Percentiles rank a stretch among this genome's conserved stretches.
phyloP scores from a whole-genome alignment of 2,797 vertebrate genomes.

The Falco cherrug region DNA sequence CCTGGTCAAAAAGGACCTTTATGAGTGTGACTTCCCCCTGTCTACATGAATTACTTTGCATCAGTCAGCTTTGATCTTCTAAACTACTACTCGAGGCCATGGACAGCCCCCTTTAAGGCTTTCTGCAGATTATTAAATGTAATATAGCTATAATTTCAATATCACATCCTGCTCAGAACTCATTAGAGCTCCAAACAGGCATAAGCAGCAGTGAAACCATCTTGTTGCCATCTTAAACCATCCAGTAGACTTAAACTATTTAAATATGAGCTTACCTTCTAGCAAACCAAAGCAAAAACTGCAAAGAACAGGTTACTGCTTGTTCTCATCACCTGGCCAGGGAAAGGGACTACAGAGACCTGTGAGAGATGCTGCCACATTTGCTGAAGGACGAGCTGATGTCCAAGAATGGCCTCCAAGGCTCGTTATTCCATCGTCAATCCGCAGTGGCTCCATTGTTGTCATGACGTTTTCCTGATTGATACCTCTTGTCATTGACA shows the following conservation, averaged over 20 bases:
- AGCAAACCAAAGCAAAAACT: conserved; percentile 32
- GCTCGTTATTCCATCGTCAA: neutral
- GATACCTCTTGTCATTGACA: conserved; percentile 28
- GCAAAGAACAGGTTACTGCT: neutral
- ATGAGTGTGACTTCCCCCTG: neutral
- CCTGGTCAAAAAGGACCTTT: conserved; percentile 19
- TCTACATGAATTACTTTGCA: conserved; percentile 43
- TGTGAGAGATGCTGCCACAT: neutral
- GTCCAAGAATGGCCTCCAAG: neutral
- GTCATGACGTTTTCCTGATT: conserved; percentile 1
- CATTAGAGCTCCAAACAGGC: conserved; percentile 20
- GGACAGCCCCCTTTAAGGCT: conserved; percentile 15
- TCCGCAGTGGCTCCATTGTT: neutral
- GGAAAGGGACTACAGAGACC: neutral
- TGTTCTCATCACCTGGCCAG: neutral
- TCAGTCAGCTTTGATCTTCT: conserved; percentile 45
- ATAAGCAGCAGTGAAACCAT: conserved; percentile 11
- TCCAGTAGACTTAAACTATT: neutral
- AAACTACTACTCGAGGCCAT: conserved; percentile 15
- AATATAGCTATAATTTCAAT: conserved; percentile 49
- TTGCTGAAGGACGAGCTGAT: neutral
- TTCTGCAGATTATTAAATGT: conserved; percentile 26
- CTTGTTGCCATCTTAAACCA: conserved; percentile 31
- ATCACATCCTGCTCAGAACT: conserved; percentile 32
- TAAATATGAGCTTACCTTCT: neutral